Base-by-base conservation (phyloP, 2,113 vertebrate genomes). In the Bos indicus region DNA sequence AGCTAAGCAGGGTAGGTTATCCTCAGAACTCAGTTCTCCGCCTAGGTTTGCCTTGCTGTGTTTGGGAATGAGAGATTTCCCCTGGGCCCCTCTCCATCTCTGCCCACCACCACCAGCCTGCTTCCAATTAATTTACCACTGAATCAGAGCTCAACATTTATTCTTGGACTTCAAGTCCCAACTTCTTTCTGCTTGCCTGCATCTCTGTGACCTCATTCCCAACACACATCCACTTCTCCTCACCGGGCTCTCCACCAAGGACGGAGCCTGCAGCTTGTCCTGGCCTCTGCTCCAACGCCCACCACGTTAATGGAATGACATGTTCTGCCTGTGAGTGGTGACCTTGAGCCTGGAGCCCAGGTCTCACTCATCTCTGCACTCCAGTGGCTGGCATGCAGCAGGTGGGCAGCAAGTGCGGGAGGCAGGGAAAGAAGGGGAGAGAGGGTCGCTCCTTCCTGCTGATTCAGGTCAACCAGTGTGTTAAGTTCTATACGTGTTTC, bases 231-330 rank as follows among this genome's bases (percentile, higher is more conserved):
- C 54, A 21, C 46, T 36, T 21, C 62, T 62, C 15, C 25, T 36
- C 11, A 51, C 36, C 30, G 30, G 9, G 23, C 52, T 54, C 62
- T 84, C 62, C 56, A 14, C 78, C 56, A 11, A 3, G n/a, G 91
- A 12, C 36, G 2, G 30, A 12, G 64, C 87, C 10, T 2, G 33
- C n/a, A n/a, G 36, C 56, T 88, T 16, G 14, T 60, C 48, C 78
- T 17, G 74, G 43, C 88, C 16, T 60, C 71, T 82, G 74, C 60
- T 17, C 46, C 11, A 26, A n/a, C 0, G 11, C 26, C 54, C 2
- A 1, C 54, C 52, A 10, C 0, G 1, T 43, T 77, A 1, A 23
- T 56, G 43, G 6, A 28, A 19, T 16, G 52, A 21, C 26, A 33
- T 30, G 25, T 7, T 5, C 36, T 26, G 16, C 23, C 25, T 48